Evolutionary conservation across 2,797 vertebrate species (phyloP), one percentile per base, ranked within the genome.

Genomic region (Scleropages formosus): DNA sequence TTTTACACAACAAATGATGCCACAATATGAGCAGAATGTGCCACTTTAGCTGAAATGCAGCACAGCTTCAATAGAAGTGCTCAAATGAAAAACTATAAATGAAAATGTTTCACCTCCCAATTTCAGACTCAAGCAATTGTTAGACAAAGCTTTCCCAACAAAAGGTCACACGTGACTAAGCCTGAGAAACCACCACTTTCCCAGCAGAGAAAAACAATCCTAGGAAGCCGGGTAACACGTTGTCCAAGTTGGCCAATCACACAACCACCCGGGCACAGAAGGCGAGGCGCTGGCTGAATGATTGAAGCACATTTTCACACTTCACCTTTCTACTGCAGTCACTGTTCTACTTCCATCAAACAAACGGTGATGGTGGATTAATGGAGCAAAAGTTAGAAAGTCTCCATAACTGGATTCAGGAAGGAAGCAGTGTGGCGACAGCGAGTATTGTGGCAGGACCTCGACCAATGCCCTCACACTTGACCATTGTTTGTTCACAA

Each of bases 181-280:
- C 53, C 58, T 66, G 47, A 27, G 60, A 78, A 61, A 59, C 20
- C 26, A 26, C 68, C n/a, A 22, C 4, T 51, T 49, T 59, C 59
- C 71, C 75, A 62, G 60, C 49, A 59, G 27, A 62, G 18, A 56
- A 65, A n/a, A 22, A 80, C 75, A 72, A 72, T 77, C 68, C 68
- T 72, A 69, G 68, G 75, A 77, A 77, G 72, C 46, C 31, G 15
- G 24, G 63, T 60, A 31, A 53, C 1, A 10, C 53, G 11, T 27
- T 20, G 20, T 75, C 67, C 69, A 46, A 44, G 15, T 13, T n/a
- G 20, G 59, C 44, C 60, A 16, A 49, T 68, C 27, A 47, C 68
- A 60, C 61, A 46, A 56, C 39, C 10, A 12, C 8, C 26, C 9
- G 66, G 12, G 31, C 26, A 51, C 67, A 64, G 67, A 76, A 47